Evolutionary conservation across 2,113 vertebrate genomes (phyloP), one percentile per base, ranked within the genome.

Genomic region (Tautogolabrus adspersus): DNA sequence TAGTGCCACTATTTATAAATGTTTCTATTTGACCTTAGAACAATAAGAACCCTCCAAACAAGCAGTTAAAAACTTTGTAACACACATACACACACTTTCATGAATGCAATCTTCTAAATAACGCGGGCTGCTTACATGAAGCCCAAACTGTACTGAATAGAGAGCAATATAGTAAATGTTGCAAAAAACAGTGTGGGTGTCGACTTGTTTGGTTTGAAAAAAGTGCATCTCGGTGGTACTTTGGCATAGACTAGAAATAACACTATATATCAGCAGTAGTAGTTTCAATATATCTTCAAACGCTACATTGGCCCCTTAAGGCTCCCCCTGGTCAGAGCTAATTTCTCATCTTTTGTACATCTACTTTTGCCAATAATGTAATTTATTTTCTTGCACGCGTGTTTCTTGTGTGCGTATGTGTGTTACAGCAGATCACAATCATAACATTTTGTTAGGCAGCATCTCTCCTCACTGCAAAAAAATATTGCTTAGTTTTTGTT

Each of bases 171-270:
- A 46, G 82, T 58, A 84, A 5, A 62, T 68, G 72, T 70, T 2
- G 70, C 37, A 84, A 58, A n/a, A 64, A 77, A 80, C 66, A 86
- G 65, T 60, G 58, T 80, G 68, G 60, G 22, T 77, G 30, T 76
- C 3, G 76, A 78, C 81, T 81, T 34, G 30, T 71, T 84, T 77
- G 62, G 71, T 79, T 75, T 44, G 52, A 72, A 88, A 65, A 89
- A 91, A 89, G 90, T 92, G 90, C 87, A 91, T 89, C 58, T 81
- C 69, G 77, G 86, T 85, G 86, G 75, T 81, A 84, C 86, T 92
- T 91, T 90, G 90, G 89, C 75, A 79, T 84, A 75, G 60, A 83
- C 22, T 71, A 81, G 66, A 91, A 86, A 72, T 57, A 86, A 79
- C 67, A 86, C 66, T 69, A 73, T 79, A 70, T 65, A 86, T 88